phyloP scores from a whole-genome alignment of 1,140 invertebrate species.

The Atta colombica region DNA sequence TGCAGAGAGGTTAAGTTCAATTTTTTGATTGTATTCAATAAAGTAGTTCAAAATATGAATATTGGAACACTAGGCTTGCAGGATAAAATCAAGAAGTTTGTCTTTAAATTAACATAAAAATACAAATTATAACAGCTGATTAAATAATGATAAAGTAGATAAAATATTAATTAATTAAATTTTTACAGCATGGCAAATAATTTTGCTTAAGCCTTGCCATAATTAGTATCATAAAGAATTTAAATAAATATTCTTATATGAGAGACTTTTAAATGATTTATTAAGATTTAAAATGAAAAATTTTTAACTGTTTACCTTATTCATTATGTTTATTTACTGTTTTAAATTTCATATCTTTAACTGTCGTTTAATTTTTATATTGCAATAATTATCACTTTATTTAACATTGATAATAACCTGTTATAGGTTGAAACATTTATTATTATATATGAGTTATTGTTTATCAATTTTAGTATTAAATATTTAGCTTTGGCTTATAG shows the following conservation, averaged over 20 bases:
- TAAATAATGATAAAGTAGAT: not conserved
- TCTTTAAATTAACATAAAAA: not conserved
- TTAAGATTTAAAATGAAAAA: not conserved
- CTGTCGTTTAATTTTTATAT: too few relatives aligned
- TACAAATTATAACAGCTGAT: not conserved
- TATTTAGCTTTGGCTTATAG: too few relatives aligned
- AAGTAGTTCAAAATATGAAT: not conserved
- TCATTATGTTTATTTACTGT: too few relatives aligned
- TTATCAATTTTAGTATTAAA: too few relatives aligned
- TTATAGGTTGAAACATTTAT: too few relatives aligned
- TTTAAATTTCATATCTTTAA: too few relatives aligned
- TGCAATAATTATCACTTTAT: too few relatives aligned
- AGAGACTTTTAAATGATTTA: not conserved
- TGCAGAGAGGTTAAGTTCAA: not conserved
- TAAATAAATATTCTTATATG: not conserved
- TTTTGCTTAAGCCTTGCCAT: not conserved
- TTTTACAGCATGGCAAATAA: not conserved
- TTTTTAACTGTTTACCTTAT: too few relatives aligned
- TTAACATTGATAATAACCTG: too few relatives aligned
- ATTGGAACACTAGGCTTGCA: not conserved
- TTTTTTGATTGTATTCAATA: not conserved
- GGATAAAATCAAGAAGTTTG: not conserved
- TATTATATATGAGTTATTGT: too few relatives aligned
- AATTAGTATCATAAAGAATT: not conserved
- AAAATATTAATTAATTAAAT: not conserved